A percentile compares a stretch with the other conserved stretches of the same genome.
Conservation (phyloP, 2,113 vertebrate genomes). For the Cathartes aura region DNA sequence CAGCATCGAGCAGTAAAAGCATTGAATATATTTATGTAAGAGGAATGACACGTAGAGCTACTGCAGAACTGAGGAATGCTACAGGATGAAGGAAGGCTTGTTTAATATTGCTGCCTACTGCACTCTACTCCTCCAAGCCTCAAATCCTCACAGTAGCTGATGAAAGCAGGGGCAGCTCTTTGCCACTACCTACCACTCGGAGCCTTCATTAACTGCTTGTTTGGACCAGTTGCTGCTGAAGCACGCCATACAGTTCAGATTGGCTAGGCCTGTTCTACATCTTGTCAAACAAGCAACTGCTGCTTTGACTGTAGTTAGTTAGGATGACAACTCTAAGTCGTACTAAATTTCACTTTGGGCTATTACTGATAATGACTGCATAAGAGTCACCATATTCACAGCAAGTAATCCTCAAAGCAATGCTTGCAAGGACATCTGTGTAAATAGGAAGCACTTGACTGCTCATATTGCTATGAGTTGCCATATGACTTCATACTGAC, state of each 20-base stretch:
- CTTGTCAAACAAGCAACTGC: not conserved
- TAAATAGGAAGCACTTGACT: not conserved
- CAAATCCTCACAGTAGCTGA: not conserved
- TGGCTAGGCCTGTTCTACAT: not conserved
- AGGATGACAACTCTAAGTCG: not conserved
- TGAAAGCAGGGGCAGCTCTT: not conserved
- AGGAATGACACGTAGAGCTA: fast-evolving
- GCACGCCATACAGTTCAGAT: not conserved
- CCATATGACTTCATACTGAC: not conserved
- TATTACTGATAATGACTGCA: fast-evolving
- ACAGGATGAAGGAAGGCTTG: not conserved
- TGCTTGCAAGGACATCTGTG: not conserved
- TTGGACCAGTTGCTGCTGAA: not conserved
- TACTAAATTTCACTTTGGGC: not conserved
- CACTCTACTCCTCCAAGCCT: not conserved
- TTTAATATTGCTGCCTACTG: not conserved
- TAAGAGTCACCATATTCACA: not conserved
- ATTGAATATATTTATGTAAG: fast-evolving
- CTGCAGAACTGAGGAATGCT: not conserved
- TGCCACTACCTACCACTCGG: not conserved
- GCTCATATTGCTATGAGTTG: not conserved
- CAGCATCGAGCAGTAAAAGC: not conserved
- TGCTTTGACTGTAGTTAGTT: not conserved
- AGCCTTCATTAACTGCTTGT: not conserved
- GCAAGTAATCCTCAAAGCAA: not conserved